Base-by-base conservation (phyloP, 2,797 vertebrate species). In the Florisuga fusca region DNA sequence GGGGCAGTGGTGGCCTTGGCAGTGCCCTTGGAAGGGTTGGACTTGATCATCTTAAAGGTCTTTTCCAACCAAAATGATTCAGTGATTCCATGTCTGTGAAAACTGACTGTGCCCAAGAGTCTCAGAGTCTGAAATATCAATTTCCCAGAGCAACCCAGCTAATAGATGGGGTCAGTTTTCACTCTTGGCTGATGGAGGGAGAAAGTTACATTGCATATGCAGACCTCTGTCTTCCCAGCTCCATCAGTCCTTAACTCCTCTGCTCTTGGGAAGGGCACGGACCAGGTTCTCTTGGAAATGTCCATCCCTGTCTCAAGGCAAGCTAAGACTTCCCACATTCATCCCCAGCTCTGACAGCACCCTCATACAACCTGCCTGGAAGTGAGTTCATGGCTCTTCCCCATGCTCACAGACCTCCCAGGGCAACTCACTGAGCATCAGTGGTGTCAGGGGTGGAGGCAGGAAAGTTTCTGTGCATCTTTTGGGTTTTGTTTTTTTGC, bases 111-210 rank as follows among this genome's bases (percentile, higher is more conserved):
- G 26, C 66, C 75, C 66, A 55, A 59, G n/a, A 87, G 75, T 69
- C 75, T 68, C n/a, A 0, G 79, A 87, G 79, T 38, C 75, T 38
- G 61, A 90, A 68, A 34, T 80, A 58, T 51, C 87, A 92, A 72
- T 48, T 48, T 20, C 21, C 21, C 46, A 48, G 71, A 87, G 79
- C 66, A 77, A 59, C 57, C 15, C 61, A 73, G 46, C 41, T 4
- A 51, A 43, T 36, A 73, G 66, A 80, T 14, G 2, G 41, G 9
- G 59, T 50, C 66, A 64, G 69, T 90, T 85, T 61, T 90, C 76
- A 82, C 74, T 55, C 71, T n/a, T 67, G 38, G 54, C 57, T 92
- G 53, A 71, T 74, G 80, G 55, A 87, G 66, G 51, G 79, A 73
- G 27, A 27, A 55, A 68, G 43, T n/a, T n/a, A 5, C 31, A 51